Base-by-base conservation (phyloP, 2,888 invertebrate genomes). In the Eristalis intricaria region DNA sequence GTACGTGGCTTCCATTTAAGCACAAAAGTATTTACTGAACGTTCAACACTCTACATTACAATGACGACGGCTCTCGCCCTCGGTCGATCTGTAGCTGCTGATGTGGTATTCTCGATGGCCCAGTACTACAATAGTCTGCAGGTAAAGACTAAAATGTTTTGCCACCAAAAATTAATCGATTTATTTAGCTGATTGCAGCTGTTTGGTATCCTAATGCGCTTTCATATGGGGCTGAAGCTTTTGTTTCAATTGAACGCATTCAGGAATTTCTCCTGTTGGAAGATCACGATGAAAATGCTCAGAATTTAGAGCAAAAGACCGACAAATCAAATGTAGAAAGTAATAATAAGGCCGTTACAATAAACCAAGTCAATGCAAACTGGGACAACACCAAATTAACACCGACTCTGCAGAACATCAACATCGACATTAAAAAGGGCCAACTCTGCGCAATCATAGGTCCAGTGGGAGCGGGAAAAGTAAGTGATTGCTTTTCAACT, bases 391-490 rank as follows among this genome's bases (percentile, higher is more conserved):
- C 94, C 26, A 93, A 94, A 88, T 94, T 94, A 8, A 92, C 93
- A 88, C 93, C 95, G 71, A 94, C 95, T 13, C 91, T 95, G 76
- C 93, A 93, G 88, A 93, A 91, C 89, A 93, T 96, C 11, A 95
- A 94, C 89, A 90, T 96, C 13, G 93, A 93, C 0, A 94, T 96
- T 2, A 94, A 94, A 7, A 94, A 94, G 86, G 95, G 95, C 23
- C 95, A 95, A 90, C 93, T 97, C 1, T 95, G 96, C 89, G 97
- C 97, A 1, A 94, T 98, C 19, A 96, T 98, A 82, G 98, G 98
- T 11, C 96, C 97, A 0, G 98, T 98, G 15, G 98, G 98, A 11
- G 94, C 97, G 38, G 98, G 98, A 90, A 98, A 95, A 93, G 92
- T 92, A 90, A 23, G 43, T 68, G 22, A 0, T n/a, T n/a, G 0